A percentile compares a stretch with the other conserved stretches of the same genome.
Conservation (phyloP, 1,140 invertebrate species). For the Drosophila punjabiensis region DNA sequence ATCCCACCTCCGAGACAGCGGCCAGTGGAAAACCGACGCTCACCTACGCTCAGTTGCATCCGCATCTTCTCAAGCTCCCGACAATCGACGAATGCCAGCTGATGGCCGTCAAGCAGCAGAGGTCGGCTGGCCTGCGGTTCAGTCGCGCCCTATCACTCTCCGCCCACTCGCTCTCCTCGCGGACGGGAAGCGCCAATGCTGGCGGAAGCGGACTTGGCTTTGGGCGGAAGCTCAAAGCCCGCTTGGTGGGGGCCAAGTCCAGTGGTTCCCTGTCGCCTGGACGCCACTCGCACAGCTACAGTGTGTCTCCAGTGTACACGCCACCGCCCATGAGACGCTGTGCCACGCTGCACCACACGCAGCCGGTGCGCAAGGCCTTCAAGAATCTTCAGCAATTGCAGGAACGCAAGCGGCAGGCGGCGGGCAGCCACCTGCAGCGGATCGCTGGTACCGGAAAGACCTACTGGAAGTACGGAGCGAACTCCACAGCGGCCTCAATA, state of each 20-base stretch:
- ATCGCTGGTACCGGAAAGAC: slow-evolving; percentile 75
- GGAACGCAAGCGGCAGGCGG: slow-evolving; percentile 62
- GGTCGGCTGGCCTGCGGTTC: slow-evolving; percentile 62
- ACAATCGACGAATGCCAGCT: slow-evolving; percentile 78
- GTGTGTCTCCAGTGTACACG: slow-evolving; percentile 75
- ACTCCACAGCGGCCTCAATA: slow-evolving; percentile 79
- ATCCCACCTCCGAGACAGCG: slow-evolving; percentile 21
- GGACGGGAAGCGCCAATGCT: slow-evolving; percentile 22
- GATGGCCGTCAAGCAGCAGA: slow-evolving; percentile 65
- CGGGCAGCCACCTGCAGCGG: slow-evolving; percentile 56
- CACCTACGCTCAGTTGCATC: slow-evolving; percentile 75
- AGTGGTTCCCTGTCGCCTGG: slow-evolving; percentile 70
- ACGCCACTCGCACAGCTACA: slow-evolving; percentile 74
- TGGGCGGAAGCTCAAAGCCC: slow-evolving; percentile 70
- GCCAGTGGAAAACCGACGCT: slow-evolving; percentile 41
- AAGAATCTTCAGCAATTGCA: slow-evolving; percentile 75
- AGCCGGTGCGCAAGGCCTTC: slow-evolving; percentile 75
- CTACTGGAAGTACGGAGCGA: slow-evolving; percentile 79
- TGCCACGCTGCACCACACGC: slow-evolving; percentile 74
- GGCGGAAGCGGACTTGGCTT: slow-evolving; percentile 46
- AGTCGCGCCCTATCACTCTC: slow-evolving; percentile 77
- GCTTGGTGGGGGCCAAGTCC: slow-evolving; percentile 65
- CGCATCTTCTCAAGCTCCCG: slow-evolving; percentile 74
- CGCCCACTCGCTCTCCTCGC: slow-evolving; percentile 68
- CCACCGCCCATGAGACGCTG: slow-evolving; percentile 80